Base-by-base conservation (phyloP, 2,888 invertebrate genomes). In the Hanleya hanleyi region DNA sequence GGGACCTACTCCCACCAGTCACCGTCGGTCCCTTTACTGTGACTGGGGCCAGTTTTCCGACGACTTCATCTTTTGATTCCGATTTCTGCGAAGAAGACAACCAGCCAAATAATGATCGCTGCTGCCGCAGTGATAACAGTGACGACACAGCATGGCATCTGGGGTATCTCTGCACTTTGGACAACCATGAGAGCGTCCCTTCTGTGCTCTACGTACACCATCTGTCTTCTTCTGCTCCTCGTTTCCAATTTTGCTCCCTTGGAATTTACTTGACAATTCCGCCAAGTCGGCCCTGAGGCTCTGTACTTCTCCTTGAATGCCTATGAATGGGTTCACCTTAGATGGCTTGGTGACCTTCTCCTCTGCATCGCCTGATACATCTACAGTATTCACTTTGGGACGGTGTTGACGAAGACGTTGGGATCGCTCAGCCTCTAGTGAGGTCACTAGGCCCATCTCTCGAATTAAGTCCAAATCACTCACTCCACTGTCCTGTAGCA, bases 391-490 rank as follows among this genome's bases (percentile, higher is more conserved):
- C 22, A 26, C 26, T 26, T 32, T 57, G 15, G 57, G 57, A 15
- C 29, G 18, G 1, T 29, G 2, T 15, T 22, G 22, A 9, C 29
- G 57, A 1, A 57, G 22, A 4, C 57, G 22, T 4, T 57, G n/a
- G 1, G 41, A 18, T 50, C 70, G 41, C 50, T 70, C 65, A 37
- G 37, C 50, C 50, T 70, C 70, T 32, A 22, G 47, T 47, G 70
- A 64, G 15, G 64, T 49, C 29, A 62, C 62, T 64, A 32, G 26
- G 18, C 61, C 33, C 26, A 70, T 38, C 7, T 35, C 29, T 29
- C 38, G 35, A 15, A 71, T 71, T 29, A 71, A 35, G 18, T 71
- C 67, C 36, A 65, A 29, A 41, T 71, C 71, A 18, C 26, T 29
- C 15, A 67, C 36, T 1, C 29, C 9, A 37, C 41, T 51, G 35